Percentiles rank a stretch among this genome's conserved stretches.
Evolutionary conservation across 2,797 vertebrate species (phyloP).

Genomic region (Eospalax fontanierii): DNA sequence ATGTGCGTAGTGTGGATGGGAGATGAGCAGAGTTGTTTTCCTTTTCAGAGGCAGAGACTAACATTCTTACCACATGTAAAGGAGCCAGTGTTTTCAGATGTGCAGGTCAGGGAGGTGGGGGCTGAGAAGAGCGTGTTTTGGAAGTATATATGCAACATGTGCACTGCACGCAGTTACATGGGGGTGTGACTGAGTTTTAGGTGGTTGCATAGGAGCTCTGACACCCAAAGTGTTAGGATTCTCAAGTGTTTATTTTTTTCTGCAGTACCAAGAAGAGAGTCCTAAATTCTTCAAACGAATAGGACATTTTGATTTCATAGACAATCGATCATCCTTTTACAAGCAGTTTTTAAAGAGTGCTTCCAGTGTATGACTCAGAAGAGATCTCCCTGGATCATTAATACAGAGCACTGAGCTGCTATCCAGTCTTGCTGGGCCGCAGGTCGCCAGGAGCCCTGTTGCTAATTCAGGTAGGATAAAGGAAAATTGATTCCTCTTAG

Average conservation of each 20-base stretch:
- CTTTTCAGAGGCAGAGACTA: not conserved
- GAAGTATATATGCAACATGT: not conserved
- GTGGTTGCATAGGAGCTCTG: not conserved
- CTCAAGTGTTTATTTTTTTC: not conserved
- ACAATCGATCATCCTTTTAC: not conserved
- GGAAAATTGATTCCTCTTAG: not conserved
- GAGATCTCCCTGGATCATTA: not conserved
- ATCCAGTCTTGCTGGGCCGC: not conserved
- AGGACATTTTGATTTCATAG: not conserved
- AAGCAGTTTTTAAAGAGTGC: conserved; percentile 21
- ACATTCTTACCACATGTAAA: not conserved
- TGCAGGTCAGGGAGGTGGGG: not conserved
- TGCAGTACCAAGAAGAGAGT: not conserved
- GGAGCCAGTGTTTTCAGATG: not conserved
- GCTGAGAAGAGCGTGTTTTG: not conserved
- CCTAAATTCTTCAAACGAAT: not conserved
- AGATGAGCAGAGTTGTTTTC: not conserved
- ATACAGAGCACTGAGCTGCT: not conserved
- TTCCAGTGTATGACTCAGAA: not conserved
- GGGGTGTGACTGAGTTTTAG: not conserved
- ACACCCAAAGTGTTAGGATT: not conserved
- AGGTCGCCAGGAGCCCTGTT: not conserved
- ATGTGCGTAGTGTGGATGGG: not conserved
- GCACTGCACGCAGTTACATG: not conserved
- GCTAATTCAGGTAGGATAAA: not conserved